A percentile compares a stretch with the other conserved stretches of the same genome.
phyloP scores from a whole-genome alignment of 2,797 vertebrate species.

The Molossus molossus region DNA sequence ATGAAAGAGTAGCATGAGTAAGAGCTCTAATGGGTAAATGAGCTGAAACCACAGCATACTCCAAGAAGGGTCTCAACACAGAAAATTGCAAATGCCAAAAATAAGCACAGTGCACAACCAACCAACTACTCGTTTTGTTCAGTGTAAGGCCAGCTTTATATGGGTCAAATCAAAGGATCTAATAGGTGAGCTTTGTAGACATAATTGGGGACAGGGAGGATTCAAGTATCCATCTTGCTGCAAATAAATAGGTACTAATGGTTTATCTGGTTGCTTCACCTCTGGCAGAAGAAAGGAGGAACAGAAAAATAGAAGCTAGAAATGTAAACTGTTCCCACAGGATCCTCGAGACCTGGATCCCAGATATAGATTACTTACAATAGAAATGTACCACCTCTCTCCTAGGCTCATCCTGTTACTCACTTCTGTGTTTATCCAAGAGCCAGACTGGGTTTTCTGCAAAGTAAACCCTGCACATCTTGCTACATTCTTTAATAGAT shows the following conservation, averaged over 20 bases:
- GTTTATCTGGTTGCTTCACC: conserved; percentile 47
- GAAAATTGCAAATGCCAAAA: conserved; percentile 41
- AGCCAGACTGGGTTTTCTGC: conserved; percentile 63
- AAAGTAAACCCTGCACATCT: conserved; percentile 58
- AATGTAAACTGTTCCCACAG: conserved; percentile 45
- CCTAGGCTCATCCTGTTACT: conserved; percentile 48
- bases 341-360: conserved; percentile 19
- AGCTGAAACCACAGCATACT: conserved; percentile 77
- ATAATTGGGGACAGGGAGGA: background rate
- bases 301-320: conserved; percentile 61
- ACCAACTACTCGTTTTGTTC: conserved; percentile 60
- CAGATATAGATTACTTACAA: conserved; percentile 16
- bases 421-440: conserved; percentile 39
- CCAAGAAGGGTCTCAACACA: conserved; percentile 71
- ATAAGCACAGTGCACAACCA: conserved; percentile 10
- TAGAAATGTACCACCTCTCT: conserved; percentile 15
- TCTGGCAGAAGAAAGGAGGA: conserved; percentile 59
- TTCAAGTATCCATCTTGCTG: conserved; percentile 33
- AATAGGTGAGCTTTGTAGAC: background rate
- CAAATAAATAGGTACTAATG: conserved; percentile 41
- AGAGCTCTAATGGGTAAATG: conserved; percentile 7
- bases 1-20: conserved; percentile 51
- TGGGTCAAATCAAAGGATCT: background rate
- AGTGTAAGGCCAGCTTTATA: background rate
- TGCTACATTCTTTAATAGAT: conserved; percentile 50